A percentile compares a stretch with the other conserved stretches of the same genome.
Evolutionary conservation across 2,113 vertebrate species (phyloP).

Genomic region (Rattus rattus): DNA sequence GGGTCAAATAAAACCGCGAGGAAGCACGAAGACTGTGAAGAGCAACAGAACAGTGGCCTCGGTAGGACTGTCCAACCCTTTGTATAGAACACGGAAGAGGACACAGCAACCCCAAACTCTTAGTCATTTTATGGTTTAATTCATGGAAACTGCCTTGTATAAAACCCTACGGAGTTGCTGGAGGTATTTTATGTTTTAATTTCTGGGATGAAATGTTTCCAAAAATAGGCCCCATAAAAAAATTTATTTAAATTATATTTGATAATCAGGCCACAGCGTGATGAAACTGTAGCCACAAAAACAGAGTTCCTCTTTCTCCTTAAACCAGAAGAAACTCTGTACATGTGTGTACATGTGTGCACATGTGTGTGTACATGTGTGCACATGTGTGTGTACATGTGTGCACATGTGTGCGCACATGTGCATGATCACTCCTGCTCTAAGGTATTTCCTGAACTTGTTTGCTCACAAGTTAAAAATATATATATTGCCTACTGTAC

Average conservation of each 20-base stretch:
- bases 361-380: rapidly evolving
- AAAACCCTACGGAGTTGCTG: background rate
- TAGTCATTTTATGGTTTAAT: background rate
- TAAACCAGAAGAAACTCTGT: background rate
- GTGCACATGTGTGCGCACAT: rapidly evolving
- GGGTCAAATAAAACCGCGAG: background rate
- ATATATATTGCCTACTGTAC: background rate
- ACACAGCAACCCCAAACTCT: background rate
- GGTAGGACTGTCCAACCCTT: background rate
- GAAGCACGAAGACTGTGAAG: background rate
- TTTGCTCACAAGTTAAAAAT: conserved; percentile 13
- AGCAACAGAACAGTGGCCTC: background rate
- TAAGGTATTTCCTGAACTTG: background rate
- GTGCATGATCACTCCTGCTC: too few relatives aligned
- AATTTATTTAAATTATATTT: conserved; percentile 17
- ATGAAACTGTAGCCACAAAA: conserved; percentile 46
- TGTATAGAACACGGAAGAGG: background rate
- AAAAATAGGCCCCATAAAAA: conserved; percentile 42
- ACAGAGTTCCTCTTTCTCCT: background rate
- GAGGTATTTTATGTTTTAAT: background rate
- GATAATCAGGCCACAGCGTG: background rate
- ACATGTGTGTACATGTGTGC: rapidly evolving
- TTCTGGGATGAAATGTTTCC: conserved; percentile 17
- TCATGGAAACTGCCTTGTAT: background rate
- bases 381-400: rapidly evolving